Base-by-base conservation (phyloP, 2,888 invertebrate genomes). In the Eledone cirrhosa region DNA sequence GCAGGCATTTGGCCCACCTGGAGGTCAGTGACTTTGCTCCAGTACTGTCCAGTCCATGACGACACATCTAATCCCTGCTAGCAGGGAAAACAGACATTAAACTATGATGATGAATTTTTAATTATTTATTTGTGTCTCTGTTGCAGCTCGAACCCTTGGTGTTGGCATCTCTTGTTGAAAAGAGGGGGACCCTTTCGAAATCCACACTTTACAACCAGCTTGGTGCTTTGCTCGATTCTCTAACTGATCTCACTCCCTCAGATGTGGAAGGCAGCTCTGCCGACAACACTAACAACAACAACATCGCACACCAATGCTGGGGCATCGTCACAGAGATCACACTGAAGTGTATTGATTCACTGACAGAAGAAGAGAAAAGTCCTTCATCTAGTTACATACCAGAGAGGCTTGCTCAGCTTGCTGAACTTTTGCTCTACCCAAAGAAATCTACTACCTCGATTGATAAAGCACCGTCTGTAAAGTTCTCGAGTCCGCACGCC, bases 81-180 rank as follows among this genome's bases (percentile, higher is more conserved):
- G n/a, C n/a, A n/a, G n/a, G n/a, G n/a, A n/a, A n/a, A n/a, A n/a
- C n/a, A n/a, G n/a, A n/a, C n/a, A n/a, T n/a, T n/a, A n/a, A n/a
- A n/a, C n/a, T n/a, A n/a, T n/a, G n/a, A n/a, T n/a, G n/a, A n/a
- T n/a, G n/a, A n/a, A n/a, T n/a, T n/a, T n/a, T n/a, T n/a, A n/a
- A 1, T 41, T 29, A 69, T 22, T 22, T 24, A 19, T 33, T 48
- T 79, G 19, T 74, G 65, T 65, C 53, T 80, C 74, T 78, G 47
- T 78, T 83, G 31, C 79, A 90, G 90, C 81, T 90, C 11, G 48
- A 88, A 53, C 85, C 87, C 27, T 80, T 89, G 16, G 81, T 90
- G 14, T 84, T 88, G 79, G 84, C 86, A 2, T 88, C 89, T 5
- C 78, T 90, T 7, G 78, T 85, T 22, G 88, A 88, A 33, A 78